These are phyloP conservation scores for Meta bourneti DNA, from an alignment of 2,888 invertebrate species.

Conservation along the genomic window DNA sequence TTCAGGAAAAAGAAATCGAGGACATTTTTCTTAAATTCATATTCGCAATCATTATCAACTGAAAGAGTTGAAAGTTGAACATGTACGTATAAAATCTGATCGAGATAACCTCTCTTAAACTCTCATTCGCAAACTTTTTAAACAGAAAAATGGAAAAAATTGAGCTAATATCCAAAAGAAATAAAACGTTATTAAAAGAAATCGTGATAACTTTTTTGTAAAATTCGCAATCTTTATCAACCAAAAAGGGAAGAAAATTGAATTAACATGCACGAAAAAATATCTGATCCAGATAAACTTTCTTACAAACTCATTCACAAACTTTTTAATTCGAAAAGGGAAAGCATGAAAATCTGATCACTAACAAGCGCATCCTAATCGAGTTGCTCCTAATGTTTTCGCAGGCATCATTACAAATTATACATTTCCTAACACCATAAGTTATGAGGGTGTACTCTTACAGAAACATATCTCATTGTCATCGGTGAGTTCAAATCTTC, in stretches of 20 bases:
- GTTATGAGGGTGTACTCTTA: constrained; percentile 26
- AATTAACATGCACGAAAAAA: neutral
- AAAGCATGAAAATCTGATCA: neutral
- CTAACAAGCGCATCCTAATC: neutral
- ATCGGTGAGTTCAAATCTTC: constrained; percentile 42
- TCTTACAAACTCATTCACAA: neutral
- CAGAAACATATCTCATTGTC: constrained; percentile 16
- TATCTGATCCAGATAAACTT: neutral
- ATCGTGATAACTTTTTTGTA: too few species aligned
- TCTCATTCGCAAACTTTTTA: too few species aligned
- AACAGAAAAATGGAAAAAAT: too few species aligned
- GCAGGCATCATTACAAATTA: constrained; percentile 3
- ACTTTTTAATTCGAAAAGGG: neutral
- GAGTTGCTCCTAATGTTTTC: too few species aligned
- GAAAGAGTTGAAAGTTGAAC: too few species aligned
- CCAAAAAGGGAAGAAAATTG: neutral
- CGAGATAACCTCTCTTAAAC: too few species aligned
- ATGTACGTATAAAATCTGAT: too few species aligned
- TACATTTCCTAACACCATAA: constrained; percentile 29
- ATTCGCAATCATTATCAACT: too few species aligned
- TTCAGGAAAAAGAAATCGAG: too few species aligned
- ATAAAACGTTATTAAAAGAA: too few species aligned
- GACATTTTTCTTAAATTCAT: too few species aligned
- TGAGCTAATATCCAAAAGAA: too few species aligned
- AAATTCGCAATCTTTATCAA: neutral